Percentiles rank a stretch among this genome's conserved stretches.
These are phyloP conservation scores for Microplitis demolitor DNA, from an alignment of 1,140 invertebrate genomes.

Conservation along the genomic window DNA sequence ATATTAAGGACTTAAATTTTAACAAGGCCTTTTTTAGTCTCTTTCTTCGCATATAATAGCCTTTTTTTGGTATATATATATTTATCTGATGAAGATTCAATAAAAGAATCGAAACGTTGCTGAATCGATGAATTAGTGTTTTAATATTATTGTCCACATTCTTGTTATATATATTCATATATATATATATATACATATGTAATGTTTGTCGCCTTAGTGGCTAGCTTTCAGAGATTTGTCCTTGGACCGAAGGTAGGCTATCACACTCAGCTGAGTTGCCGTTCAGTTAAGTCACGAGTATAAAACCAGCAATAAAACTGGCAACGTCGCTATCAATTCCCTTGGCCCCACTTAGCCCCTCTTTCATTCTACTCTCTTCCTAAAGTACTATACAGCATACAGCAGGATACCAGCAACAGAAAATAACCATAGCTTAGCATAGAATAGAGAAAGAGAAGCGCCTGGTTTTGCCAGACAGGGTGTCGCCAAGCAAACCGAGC, in stretches of 20 bases:
- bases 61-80: no score
- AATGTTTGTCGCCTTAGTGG: constrained; percentile 53
- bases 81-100: no score
- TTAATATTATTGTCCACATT: no score
- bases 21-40: no score
- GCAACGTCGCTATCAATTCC: constrained; percentile 64
- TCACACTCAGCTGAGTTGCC: constrained; percentile 35
- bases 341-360: constrained; percentile 55
- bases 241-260: constrained; percentile 48
- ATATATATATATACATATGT: constrained; percentile 5
- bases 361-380: no score
- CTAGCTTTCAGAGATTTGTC: constrained; percentile 59
- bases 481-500: constrained; percentile 78
- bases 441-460: constrained; percentile 19
- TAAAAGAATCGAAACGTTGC: no score
- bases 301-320: constrained; percentile 58
- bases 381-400: no score
- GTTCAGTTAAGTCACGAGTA: constrained; percentile 39
- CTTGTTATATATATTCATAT: background rate
- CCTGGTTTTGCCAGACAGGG: constrained; percentile 82
- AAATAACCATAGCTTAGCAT: no score
- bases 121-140: no score
- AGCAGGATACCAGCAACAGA: no score
- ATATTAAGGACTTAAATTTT: no score
- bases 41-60: no score